A percentile compares a stretch with the other conserved stretches of the same genome.
phyloP scores from a whole-genome alignment of 2,888 invertebrate species.

The Lithophane ornitopus region DNA sequence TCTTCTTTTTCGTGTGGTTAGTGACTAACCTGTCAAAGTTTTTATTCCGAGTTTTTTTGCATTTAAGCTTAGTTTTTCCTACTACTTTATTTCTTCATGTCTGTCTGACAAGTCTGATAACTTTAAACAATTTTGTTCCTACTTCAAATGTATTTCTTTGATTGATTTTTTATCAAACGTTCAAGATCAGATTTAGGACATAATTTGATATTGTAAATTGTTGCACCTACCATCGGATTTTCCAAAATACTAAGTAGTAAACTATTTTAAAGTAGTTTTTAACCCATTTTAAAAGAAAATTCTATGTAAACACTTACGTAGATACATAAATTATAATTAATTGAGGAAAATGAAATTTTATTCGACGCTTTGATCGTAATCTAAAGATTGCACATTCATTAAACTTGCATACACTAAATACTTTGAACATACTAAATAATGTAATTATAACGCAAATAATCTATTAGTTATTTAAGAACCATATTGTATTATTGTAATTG shows the following conservation, averaged over 20 bases:
- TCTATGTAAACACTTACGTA: not conserved
- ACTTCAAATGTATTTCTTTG: not conserved
- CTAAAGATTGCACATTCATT: slow-evolving; percentile 23
- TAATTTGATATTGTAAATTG: no score
- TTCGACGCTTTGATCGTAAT: slow-evolving; percentile 14
- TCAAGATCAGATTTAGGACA: not conserved
- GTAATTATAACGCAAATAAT: not conserved
- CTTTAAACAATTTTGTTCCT: no score
- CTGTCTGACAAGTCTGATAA: no score
- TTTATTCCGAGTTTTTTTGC: no score
- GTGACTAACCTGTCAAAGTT: no score
- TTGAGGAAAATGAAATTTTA: slow-evolving; percentile 25
- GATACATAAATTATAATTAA: no score
- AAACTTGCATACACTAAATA: slow-evolving; percentile 20
- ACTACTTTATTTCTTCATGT: not conserved
- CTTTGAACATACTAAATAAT: not conserved
- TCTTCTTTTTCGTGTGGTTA: no score
- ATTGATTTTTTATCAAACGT: not conserved
- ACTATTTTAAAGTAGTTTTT: no score
- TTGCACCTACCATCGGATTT: no score
- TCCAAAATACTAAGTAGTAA: no score
- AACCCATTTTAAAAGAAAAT: not conserved
- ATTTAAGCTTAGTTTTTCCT: slow-evolving; percentile 1
- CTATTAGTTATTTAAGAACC: slow-evolving; percentile 1
- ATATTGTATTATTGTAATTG: slow-evolving; percentile 2